Percentiles rank a stretch among this genome's conserved stretches.
phyloP scores from a whole-genome alignment of 2,113 vertebrate species.

The Tyto alba region DNA sequence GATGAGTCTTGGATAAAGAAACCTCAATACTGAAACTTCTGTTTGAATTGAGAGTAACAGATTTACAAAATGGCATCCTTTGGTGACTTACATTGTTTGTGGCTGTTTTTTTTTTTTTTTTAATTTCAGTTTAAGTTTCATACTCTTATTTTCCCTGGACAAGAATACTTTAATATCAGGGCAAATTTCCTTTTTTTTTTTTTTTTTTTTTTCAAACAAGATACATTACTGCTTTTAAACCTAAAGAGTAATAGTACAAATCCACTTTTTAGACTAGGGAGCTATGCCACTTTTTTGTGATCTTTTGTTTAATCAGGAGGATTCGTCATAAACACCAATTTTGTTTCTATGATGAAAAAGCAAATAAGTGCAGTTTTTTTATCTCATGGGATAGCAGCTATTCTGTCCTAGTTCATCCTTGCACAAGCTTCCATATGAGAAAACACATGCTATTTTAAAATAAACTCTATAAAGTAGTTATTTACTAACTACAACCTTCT shows the following conservation, averaged over 20 bases:
- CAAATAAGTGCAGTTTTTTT: neutral
- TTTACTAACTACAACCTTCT: neutral
- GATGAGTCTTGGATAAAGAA: neutral
- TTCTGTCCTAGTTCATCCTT: neutral
- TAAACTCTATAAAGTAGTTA: neutral
- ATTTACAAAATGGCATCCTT: neutral
- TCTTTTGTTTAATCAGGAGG: neutral
- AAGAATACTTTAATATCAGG: neutral
- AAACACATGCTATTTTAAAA: neutral
- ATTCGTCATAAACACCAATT: neutral
- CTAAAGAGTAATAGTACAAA: neutral
- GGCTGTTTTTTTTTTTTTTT: rapidly evolving
- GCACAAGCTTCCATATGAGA: neutral
- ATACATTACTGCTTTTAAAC: neutral
- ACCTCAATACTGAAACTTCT: neutral
- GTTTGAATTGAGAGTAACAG: neutral
- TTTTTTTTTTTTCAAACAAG: neutral
- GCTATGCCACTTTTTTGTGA: neutral
- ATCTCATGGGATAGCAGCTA: neutral
- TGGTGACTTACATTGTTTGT: neutral
- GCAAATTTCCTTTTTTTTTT: rapidly evolving
- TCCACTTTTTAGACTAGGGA: neutral
- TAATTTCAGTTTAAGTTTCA: neutral
- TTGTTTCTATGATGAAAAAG: neutral
- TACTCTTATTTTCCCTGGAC: neutral